Evolutionary conservation across 2,797 vertebrate genomes (phyloP).

Genomic region (Halcyon smyrnensis): DNA sequence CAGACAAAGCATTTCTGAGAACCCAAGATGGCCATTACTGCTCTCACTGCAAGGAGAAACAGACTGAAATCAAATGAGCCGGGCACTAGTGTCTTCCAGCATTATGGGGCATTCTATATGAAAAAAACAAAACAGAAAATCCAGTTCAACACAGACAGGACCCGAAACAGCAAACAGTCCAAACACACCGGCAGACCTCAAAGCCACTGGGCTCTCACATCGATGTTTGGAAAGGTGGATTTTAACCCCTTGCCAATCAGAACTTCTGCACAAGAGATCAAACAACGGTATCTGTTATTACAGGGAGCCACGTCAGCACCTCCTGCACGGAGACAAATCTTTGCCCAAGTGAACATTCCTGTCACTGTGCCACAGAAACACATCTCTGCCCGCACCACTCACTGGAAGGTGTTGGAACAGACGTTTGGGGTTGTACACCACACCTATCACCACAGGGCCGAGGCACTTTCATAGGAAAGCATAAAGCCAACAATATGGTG

Average conservation of each 20-base stretch:
- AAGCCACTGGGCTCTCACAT: neutral
- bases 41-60: neutral
- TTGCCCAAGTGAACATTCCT: neutral
- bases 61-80: neutral
- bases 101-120: neutral
- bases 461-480: neutral
- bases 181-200: neutral
- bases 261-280: neutral
- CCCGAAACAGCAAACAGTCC: neutral
- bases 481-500: neutral
- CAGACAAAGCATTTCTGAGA: neutral
- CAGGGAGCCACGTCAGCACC: neutral
- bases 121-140: neutral
- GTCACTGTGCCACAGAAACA: neutral
- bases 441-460: neutral
- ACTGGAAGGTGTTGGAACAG: neutral
- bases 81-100: neutral
- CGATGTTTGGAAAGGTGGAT: neutral
- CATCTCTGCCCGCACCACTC: neutral
- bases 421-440: fast-evolving
- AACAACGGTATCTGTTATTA: neutral
- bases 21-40: neutral
- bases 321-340: neutral
- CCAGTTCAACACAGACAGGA: neutral
- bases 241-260: neutral